These are phyloP conservation scores for Anolis sagrei DNA, from an alignment of 2,113 vertebrate species.

Conservation along the genomic window DNA sequence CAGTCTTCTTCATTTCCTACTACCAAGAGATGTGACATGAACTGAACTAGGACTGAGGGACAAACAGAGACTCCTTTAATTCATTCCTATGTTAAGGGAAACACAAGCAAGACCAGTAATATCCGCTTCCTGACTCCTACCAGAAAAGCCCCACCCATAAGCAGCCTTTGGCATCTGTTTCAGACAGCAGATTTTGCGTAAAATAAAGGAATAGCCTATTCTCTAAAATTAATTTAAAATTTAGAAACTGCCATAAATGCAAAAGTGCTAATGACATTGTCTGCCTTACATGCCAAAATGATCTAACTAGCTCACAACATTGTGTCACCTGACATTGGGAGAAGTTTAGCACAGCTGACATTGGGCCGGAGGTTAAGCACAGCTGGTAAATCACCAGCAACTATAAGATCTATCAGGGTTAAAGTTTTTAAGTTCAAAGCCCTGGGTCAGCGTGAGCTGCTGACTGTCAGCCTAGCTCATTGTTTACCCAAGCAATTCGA, in stretches of 20 bases:
- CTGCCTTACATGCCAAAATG: background rate
- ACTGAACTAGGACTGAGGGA: background rate
- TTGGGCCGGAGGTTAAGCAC: no score
- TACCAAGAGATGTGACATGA: background rate
- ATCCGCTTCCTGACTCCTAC: background rate
- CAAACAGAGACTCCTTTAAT: background rate
- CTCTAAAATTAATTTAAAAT: no score
- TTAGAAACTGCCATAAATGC: background rate
- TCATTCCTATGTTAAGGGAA: background rate
- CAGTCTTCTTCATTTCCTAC: background rate
- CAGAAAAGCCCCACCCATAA: background rate
- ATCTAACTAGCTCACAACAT: background rate
- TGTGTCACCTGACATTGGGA: background rate
- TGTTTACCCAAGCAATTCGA: no score
- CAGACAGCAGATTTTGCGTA: background rate
- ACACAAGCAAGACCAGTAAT: background rate
- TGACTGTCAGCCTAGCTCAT: no score
- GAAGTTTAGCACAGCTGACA: no score
- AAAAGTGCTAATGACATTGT: background rate
- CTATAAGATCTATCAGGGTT: no score
- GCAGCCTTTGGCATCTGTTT: background rate
- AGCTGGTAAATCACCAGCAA: no score
- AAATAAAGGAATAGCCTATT: background rate
- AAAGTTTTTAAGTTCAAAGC: no score
- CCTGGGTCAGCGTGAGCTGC: no score